Evolutionary conservation across 30 jellyfish, hydroid and myxozoan species (phyloP), one percentile per base, ranked within the genome.

Genomic region (Clytia hemisphaerica): DNA sequence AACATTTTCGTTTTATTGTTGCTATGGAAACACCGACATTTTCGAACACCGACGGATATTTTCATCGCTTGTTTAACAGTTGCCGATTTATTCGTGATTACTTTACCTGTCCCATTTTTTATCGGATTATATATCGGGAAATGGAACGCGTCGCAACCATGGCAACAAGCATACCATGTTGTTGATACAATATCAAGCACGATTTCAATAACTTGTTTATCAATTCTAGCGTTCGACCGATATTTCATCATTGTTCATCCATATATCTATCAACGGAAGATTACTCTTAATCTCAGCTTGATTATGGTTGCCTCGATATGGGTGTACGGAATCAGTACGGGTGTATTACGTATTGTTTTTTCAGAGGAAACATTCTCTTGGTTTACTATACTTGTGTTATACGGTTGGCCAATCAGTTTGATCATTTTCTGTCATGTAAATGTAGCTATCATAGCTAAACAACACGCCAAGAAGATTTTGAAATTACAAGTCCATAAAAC

Each of bases 401-500:
- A 65, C 72, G 61, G 26, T 35, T 15, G 37, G 6, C 78, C 71
- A 32, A 65, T 37, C 28, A 7, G 26, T 12, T 10, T 65, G 42
- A 65, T 65, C 68, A 10, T 65, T 21, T 48, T 40, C 29, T 32
- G 78, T 65, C 26, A 65, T 65, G 37, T 65, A 10, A 19, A 6
- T 6, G 42, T 65, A 16, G 78, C 78, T 2, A 26, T 36, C 3
- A 37, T 65, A 31, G 78, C 78, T 0, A 65, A 35, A 37, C 61
- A 37, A 16, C 78, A 65, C 69, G 78, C 78, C 18, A 40, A 65
- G 18, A 45, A 30, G 25, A 65, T 65, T 37, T 35, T 65, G 19
- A 25, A 31, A 16, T 37, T 37, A 9, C 69, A 34, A 65, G n/a
- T n/a, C n/a, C n/a, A n/a, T n/a, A n/a, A n/a, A n/a, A n/a, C n/a